Conservation (phyloP, 2,888 invertebrate species). For the Microctonus brassicae region DNA sequence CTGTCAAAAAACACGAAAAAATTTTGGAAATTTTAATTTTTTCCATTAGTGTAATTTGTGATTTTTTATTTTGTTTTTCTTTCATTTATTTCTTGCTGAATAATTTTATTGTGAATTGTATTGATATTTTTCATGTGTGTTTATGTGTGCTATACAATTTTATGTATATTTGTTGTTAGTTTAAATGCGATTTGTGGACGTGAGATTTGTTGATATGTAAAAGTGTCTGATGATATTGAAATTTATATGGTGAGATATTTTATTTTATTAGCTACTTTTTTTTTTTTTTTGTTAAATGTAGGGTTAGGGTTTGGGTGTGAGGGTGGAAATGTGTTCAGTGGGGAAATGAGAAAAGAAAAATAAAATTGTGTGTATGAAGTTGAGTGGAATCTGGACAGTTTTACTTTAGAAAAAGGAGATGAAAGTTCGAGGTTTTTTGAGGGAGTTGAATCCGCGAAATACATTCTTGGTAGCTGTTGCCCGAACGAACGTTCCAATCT, state of each 20-base stretch:
- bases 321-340: no score
- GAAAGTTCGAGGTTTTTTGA: slow-evolving; percentile 41
- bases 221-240: no score
- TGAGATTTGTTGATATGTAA: neutral
- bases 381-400: slow-evolving; percentile 31
- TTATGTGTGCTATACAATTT: neutral
- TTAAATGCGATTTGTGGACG: neutral
- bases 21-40: no score
- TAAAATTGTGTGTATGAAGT: neutral
- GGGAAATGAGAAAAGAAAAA: neutral
- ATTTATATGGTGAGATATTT: no score
- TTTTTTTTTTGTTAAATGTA: no score
- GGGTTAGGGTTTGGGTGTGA: no score
- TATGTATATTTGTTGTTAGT: neutral
- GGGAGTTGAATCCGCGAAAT: slow-evolving; percentile 35
- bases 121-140: neutral
- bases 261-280: no score
- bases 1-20: no score
- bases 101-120: no score
- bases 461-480: slow-evolving; percentile 43
- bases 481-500: slow-evolving; percentile 56
- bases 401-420: slow-evolving; percentile 31
- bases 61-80: no score
- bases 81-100: no score
- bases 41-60: no score